phyloP scores from a whole-genome alignment of 2,113 vertebrate species.

The Tiliqua scincoides region DNA sequence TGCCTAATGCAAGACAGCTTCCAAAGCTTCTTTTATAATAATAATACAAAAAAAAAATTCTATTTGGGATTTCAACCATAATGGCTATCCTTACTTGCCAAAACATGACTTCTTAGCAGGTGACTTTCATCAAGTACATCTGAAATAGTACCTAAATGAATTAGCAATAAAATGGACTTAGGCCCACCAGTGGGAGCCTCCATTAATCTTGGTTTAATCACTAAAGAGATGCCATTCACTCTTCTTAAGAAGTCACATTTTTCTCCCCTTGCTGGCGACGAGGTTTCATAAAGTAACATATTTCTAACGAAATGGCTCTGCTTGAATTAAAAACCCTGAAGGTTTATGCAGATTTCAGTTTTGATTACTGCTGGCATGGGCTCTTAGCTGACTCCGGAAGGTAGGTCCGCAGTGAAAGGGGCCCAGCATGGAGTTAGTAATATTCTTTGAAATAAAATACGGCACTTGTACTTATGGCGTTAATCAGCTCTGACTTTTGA shows the following conservation, averaged over 20 bases:
- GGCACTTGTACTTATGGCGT: slow-evolving; percentile 94
- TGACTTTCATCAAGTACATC: slow-evolving; percentile 93
- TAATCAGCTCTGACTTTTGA: slow-evolving; percentile 99
- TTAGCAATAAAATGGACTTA: slow-evolving; percentile 99
- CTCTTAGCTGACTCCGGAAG: slow-evolving; percentile 95
- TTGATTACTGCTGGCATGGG: slow-evolving; percentile 99
- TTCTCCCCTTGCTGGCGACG: slow-evolving; percentile 93
- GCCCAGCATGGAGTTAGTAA: slow-evolving; percentile 94
- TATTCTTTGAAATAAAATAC: slow-evolving; percentile 99
- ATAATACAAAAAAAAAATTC: slow-evolving; percentile 74
- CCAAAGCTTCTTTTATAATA: slow-evolving; percentile 82
- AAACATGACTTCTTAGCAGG: slow-evolving; percentile 97
- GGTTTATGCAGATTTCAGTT: slow-evolving; percentile 96
- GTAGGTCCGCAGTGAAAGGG: slow-evolving; percentile 92
- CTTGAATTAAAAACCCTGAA: slow-evolving; percentile 93
- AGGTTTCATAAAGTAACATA: slow-evolving; percentile 96
- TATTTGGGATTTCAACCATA: slow-evolving; percentile 90
- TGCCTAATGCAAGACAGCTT: slow-evolving; percentile 81
- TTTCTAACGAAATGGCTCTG: slow-evolving; percentile 99
- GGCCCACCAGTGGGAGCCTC: slow-evolving; percentile 93
- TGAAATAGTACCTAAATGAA: slow-evolving; percentile 99
- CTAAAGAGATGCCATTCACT: slow-evolving; percentile 99
- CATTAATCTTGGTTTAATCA: slow-evolving; percentile 99
- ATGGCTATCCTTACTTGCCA: slow-evolving; percentile 94
- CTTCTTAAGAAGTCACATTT: slow-evolving; percentile 97